Percentiles rank a stretch among this genome's conserved stretches.
These are phyloP conservation scores for Athene noctua DNA, from an alignment of 2,113 vertebrate species.

Conservation along the genomic window DNA sequence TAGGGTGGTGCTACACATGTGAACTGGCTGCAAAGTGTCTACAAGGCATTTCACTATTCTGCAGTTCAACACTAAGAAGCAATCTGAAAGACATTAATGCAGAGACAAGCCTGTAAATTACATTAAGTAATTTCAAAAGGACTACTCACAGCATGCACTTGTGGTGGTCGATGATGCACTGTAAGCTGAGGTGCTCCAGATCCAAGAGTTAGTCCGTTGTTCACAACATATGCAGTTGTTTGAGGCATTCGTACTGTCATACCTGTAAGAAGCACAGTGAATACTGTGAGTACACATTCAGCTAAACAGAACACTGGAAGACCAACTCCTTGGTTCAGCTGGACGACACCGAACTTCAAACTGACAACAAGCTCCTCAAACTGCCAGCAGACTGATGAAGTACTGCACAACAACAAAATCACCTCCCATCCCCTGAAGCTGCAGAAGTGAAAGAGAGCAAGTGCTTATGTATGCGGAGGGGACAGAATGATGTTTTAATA, in stretches of 20 bases:
- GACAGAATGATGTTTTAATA: neutral
- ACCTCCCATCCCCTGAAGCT: neutral
- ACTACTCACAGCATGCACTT: constrained; percentile 71
- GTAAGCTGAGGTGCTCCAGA: constrained; percentile 81
- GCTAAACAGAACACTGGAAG: neutral
- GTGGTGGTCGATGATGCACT: constrained; percentile 81
- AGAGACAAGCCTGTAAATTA: neutral
- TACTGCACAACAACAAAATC: neutral
- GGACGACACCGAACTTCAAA: neutral
- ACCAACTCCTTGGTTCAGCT: neutral
- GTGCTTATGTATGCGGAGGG: neutral
- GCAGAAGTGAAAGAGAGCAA: neutral
- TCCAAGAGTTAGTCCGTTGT: constrained; percentile 77
- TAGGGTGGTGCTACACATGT: rapidly evolving
- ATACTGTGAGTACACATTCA: neutral
- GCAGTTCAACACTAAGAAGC: neutral
- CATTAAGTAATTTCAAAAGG: neutral
- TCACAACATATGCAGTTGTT: constrained; percentile 78
- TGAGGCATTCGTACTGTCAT: constrained; percentile 80
- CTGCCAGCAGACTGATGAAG: neutral
- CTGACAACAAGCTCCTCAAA: neutral
- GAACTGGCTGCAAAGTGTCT: neutral
- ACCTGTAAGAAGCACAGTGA: constrained; percentile 41
- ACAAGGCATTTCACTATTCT: neutral
- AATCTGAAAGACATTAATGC: neutral